Evolutionary conservation across 2,888 invertebrate genomes (phyloP), one percentile per base, ranked within the genome.

Genomic region (Dendrolimus houi): DNA sequence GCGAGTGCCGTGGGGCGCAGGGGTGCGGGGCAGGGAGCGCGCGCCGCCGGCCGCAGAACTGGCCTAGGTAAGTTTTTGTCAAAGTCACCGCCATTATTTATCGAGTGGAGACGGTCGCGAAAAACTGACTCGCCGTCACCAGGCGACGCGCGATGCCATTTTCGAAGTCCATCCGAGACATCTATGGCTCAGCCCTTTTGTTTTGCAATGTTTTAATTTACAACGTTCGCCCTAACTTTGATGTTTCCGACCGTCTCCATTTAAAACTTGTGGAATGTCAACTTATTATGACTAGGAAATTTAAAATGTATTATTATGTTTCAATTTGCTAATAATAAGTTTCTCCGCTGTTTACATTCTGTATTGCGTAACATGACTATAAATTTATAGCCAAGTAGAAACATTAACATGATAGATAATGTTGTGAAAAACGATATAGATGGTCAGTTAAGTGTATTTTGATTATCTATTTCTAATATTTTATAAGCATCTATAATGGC

Each of bases 51-150:
- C 87, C 85, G 85, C 87, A 81, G 75, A 85, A 87, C 89, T 87
- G 76, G 88, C 85, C 87, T 90, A 89, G 90, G 90, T 90, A 67
- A 90, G 90, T 90, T 90, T 90, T 90, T 90, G 86, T 87, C 90
- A 90, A 87, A 88, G 87, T 81, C 83, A 81, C 80, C 85, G 85
- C 82, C 87, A 88, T 90, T 90, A 89, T 90, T 89, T 90, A 90
- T 90, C 87, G 85, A 83, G 87, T 81, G 87, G 89, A 89, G 90
- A 90, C 89, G 79, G 85, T 85, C 81, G 89, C 89, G 90, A 90
- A 90, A 90, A 90, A 90, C 84, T 85, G 72, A 87, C 84, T 83
- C 78, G 80, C 79, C 75, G 81, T 85, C 87, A 87, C 83, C 78
- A 79, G 76, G 70, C 77, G 75, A 68, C 62, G 71, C 72, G 73